Conservation (phyloP, 2,888 invertebrate genomes). For the Polyommatus icarus region DNA sequence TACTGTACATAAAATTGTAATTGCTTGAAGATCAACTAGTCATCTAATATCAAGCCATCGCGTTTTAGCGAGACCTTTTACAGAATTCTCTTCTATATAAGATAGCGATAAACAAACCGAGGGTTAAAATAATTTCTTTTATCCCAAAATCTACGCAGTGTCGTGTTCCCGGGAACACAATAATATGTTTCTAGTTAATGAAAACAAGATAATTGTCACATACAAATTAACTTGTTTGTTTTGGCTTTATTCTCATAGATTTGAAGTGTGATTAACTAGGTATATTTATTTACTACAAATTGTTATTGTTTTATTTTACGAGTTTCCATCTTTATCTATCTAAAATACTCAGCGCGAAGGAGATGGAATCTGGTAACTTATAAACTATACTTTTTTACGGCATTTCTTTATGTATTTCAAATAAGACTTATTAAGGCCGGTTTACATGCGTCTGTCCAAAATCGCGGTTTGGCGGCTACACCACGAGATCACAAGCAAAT, state of each 20-base stretch:
- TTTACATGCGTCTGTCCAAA: too few species aligned
- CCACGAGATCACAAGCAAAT: too few species aligned
- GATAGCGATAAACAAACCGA: neutral
- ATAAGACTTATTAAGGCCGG: too few species aligned
- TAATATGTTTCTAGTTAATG: constrained; percentile 3
- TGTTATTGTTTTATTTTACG: neutral
- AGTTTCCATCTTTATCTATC: neutral
- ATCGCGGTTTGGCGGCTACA: too few species aligned
- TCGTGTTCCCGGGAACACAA: constrained; percentile 11
- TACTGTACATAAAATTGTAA: neutral
- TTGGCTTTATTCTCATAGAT: neutral
- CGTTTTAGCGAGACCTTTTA: neutral
- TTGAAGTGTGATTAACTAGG: neutral
- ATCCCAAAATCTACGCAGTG: neutral
- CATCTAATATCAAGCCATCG: neutral
- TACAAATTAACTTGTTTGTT: neutral
- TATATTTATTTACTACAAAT: neutral
- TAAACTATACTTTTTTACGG: neutral
- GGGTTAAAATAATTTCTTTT: neutral
- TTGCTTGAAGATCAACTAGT: neutral
- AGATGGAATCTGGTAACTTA: neutral
- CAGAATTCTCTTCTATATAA: neutral
- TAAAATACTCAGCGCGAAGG: neutral
- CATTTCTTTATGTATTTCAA: neutral
- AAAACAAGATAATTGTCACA: constrained; percentile 6